A percentile compares a stretch with the other conserved stretches of the same genome.
phyloP scores from a whole-genome alignment of 2,888 invertebrate genomes.

The Rhopalosiphum nymphaeae region DNA sequence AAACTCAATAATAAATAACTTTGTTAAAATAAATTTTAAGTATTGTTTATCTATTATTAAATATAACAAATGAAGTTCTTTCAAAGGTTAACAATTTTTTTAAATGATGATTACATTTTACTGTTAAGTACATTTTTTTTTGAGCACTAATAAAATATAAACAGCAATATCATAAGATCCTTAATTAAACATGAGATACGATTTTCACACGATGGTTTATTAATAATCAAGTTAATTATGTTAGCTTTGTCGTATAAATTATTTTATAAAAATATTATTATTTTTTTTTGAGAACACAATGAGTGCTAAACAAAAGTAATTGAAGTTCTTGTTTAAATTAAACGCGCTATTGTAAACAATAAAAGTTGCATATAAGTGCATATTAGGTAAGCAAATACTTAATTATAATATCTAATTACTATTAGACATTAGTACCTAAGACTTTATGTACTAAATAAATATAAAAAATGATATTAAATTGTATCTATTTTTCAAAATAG shows the following conservation, averaged over 20 bases:
- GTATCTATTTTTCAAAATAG: not conserved
- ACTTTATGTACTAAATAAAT: not conserved
- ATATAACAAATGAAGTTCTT: not conserved
- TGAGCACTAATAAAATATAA: not conserved
- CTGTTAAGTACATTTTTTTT: not conserved
- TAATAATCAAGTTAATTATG: not conserved
- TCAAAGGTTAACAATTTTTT: not conserved
- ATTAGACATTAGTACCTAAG: not conserved
- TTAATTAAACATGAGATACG: not conserved
- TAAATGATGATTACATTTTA: not conserved
- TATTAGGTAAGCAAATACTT: not conserved
- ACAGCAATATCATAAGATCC: not conserved
- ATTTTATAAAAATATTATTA: not conserved
- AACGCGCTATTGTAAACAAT: not conserved
- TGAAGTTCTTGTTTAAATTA: not conserved
- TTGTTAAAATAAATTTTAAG: not conserved
- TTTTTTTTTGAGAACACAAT: not conserved
- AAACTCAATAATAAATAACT: not conserved
- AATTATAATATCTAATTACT: conserved; percentile 1
- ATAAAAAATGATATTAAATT: not conserved
- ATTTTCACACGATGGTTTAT: not conserved
- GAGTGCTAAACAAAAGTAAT: not conserved
- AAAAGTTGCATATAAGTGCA: not conserved
- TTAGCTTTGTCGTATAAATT: not conserved
- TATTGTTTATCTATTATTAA: not conserved